A percentile compares a stretch with the other conserved stretches of the same genome.
These are phyloP conservation scores for Argyra leucocephala DNA, from an alignment of 2,888 invertebrate species.

Conservation along the genomic window DNA sequence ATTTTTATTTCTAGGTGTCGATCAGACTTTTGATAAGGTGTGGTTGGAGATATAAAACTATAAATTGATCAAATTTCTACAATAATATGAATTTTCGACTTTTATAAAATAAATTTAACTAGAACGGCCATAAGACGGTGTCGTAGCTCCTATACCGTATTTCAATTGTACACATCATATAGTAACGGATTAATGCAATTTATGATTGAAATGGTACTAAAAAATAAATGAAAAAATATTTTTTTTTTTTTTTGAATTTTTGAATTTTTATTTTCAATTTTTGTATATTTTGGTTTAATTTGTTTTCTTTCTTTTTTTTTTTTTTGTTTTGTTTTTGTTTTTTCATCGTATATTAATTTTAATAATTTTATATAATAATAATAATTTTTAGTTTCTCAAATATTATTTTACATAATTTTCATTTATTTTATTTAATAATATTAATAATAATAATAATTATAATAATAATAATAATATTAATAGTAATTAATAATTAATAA, in stretches of 20 bases:
- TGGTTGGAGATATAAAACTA: no score
- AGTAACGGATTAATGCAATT: no score
- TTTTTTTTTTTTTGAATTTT: slow-evolving; percentile 25
- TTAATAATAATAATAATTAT: neutral
- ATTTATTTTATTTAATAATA: neutral
- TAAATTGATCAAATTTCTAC: no score
- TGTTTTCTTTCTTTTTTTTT: slow-evolving; percentile 7
- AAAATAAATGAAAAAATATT: slow-evolving; percentile 16
- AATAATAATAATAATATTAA: neutral
- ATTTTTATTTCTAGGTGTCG: no score
- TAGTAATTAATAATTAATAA: slow-evolving; percentile 10
- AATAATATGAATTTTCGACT: no score
- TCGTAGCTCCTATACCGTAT: no score
- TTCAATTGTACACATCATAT: no score
- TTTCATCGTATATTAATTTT: neutral
- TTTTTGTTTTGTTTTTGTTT: slow-evolving; percentile 18
- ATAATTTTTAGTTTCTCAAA: no score
- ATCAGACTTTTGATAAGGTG: no score
- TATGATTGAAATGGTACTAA: no score
- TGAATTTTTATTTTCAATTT: slow-evolving; percentile 22
- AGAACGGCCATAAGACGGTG: no score
- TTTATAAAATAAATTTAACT: no score
- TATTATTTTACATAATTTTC: slow-evolving; percentile 5
- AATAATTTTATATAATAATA: neutral
- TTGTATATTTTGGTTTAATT: slow-evolving; percentile 22